Conservation (phyloP, 2,888 invertebrate species). For the Carcina quercana region DNA sequence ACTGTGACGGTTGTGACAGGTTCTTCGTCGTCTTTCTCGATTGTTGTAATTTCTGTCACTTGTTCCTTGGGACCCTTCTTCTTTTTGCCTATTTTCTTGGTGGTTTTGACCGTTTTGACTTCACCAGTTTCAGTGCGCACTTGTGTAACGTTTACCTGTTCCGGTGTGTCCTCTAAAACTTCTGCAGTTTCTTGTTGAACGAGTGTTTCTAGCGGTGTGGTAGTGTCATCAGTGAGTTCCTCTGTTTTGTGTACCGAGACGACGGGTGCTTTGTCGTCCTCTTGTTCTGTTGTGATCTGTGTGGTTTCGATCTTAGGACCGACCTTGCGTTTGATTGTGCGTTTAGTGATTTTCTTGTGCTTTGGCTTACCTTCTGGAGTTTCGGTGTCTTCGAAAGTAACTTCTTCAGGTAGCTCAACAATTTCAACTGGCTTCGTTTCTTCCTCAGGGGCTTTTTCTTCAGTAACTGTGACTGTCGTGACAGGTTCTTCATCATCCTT, state of each 20-base stretch:
- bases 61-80: slow-evolving; percentile 24
- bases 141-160: slow-evolving; percentile 16
- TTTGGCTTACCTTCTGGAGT: slow-evolving; percentile 16
- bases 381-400: slow-evolving; percentile 13
- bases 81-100: slow-evolving; percentile 29
- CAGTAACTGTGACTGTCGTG: slow-evolving; percentile 28
- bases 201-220: slow-evolving; percentile 19
- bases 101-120: slow-evolving; percentile 28
- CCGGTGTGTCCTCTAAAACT: slow-evolving; percentile 29
- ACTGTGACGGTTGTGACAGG: slow-evolving; percentile 24
- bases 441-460: slow-evolving; percentile 20
- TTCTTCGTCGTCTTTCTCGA: slow-evolving; percentile 22
- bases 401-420: slow-evolving; percentile 21
- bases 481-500: slow-evolving; percentile 42
- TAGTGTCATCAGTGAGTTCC: slow-evolving; percentile 13
- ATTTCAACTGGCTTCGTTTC: slow-evolving; percentile 26
- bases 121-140: slow-evolving; percentile 26
- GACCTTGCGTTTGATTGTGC: slow-evolving; percentile 13
- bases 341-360: slow-evolving; percentile 20
- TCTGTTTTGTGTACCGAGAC: slow-evolving; percentile 18
- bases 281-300: slow-evolving; percentile 23
- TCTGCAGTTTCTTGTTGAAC: slow-evolving; percentile 25
- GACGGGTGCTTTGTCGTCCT: slow-evolving; percentile 18
- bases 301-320: slow-evolving; percentile 22
- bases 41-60: slow-evolving; percentile 21